Evolutionary conservation across 2,888 invertebrate genomes (phyloP).

Genomic region (Onchidella celtica): DNA sequence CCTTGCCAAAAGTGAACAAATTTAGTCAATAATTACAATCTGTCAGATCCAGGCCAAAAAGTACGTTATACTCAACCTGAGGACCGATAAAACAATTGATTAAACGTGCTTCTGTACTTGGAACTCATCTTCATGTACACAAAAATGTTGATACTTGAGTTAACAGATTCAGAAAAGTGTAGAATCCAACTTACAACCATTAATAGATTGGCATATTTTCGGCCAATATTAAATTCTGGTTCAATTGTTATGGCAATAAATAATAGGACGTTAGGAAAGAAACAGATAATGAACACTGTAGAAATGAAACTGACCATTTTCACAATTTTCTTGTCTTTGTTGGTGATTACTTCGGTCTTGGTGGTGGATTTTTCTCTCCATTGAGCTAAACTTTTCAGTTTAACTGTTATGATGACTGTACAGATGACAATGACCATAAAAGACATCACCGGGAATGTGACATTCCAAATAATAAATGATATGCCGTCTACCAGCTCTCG

Average conservation of each 20-base stretch:
- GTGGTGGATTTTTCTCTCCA: neutral
- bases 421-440: neutral
- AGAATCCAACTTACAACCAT: neutral
- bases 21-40: too few relatives aligned
- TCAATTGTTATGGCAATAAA: neutral
- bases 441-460: neutral
- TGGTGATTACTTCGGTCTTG: neutral
- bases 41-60: too few relatives aligned
- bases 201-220: neutral
- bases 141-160: slow-evolving; percentile 14
- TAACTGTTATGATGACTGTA: neutral
- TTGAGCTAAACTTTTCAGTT: neutral
- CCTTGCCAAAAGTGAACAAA: too few relatives aligned
- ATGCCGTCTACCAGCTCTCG: neutral
- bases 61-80: too few relatives aligned
- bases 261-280: neutral
- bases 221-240: neutral
- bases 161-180: neutral
- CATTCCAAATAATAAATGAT: neutral
- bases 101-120: neutral
- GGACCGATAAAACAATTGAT: neutral
- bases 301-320: slow-evolving; percentile 25
- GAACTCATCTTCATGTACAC: slow-evolving; percentile 5
- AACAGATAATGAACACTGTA: neutral
- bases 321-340: neutral